Base-by-base conservation (phyloP, 2,888 invertebrate genomes). In the Reticulitermes lucifugus region DNA sequence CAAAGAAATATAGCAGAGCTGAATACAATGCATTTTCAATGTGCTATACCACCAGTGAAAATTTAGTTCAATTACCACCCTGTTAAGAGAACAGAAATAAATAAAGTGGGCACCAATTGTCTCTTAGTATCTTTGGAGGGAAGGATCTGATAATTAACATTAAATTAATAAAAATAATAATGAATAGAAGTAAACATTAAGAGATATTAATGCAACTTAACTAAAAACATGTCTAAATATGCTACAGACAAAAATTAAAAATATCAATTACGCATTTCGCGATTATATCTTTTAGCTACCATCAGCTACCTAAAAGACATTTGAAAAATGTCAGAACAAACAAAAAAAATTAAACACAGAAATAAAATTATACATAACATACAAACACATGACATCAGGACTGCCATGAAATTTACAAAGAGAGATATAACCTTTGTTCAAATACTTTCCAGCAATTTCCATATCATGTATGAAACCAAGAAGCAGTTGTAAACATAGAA, bases 271-370 rank as follows among this genome's bases (percentile, higher is more conserved):
- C 25, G 80, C 75, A 80, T 80, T 51, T 59, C 60, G 80, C 41
- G 46, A 70, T 81, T 70, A 84, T 79, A 79, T 71, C 71, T 80
- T 46, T 80, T 84, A 85, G 85, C 85, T 85, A 85, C 85, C 85
- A 70, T 71, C 83, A 85, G 85, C 85, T 85, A 85, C 85, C 85
- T 85, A 85, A 59, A 83, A 75, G 65, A 81, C 81, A 81, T 81
- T 81, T n/a, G 70, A 35, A 70, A 59, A 79, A 79, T 81, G 81
- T 81, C 81, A 81, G 65, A 70, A 81, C 81, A 81, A 75, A 75
- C 75, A 43, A 77, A 77, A 77, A 77, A 80, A 59, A 79, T 60
- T 60, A 80, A 80, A 60, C 80, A 80, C 35, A 60, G 80, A 80
- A 70, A 65, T 81, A 81, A 81, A 81, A 70, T 81, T 70, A 70